Evolutionary conservation across 2,113 vertebrate species (phyloP).

Genomic region (Ochotona princeps): DNA sequence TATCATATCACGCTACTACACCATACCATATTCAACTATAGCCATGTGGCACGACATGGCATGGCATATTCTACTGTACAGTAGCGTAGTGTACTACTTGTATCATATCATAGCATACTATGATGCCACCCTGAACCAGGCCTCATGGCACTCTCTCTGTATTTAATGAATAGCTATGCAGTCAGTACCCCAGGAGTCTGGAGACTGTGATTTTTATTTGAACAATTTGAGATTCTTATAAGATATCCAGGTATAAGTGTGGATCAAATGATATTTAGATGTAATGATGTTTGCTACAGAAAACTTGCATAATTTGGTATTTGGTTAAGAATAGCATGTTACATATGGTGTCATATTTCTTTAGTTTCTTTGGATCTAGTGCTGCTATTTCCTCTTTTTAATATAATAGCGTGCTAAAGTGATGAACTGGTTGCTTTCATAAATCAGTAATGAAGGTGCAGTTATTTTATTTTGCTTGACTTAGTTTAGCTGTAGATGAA

Average conservation of each 20-base stretch:
- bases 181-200: not conserved
- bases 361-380: conserved; percentile 4
- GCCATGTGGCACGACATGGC: no score
- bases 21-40: not conserved
- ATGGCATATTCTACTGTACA: not conserved
- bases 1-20: no score
- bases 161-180: not conserved
- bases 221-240: not conserved
- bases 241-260: not conserved
- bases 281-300: not conserved
- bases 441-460: not conserved
- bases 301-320: not conserved
- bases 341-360: not conserved
- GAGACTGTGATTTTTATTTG: not conserved
- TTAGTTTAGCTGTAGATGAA: not conserved
- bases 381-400: not conserved
- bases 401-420: not conserved
- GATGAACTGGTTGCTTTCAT: not conserved
- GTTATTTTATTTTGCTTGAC: conserved; percentile 31
- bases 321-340: not conserved
- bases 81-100: not conserved
- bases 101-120: not conserved
- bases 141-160: not conserved
- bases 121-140: not conserved
- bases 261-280: not conserved